These are phyloP conservation scores for Pristionchus pacificus DNA, from an alignment of 1,140 invertebrate genomes.

Conservation along the genomic window DNA sequence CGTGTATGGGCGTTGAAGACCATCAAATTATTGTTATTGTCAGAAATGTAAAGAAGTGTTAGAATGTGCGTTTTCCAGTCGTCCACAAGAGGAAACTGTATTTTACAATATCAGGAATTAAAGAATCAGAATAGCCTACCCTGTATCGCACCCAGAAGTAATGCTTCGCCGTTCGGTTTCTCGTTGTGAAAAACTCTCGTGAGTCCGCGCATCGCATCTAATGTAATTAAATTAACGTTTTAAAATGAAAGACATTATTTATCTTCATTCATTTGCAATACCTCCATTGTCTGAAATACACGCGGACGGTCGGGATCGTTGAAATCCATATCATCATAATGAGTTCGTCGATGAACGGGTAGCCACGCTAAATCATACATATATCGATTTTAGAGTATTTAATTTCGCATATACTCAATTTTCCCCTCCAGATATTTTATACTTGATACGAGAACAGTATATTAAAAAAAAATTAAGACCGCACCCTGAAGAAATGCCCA, in stretches of 20 bases:
- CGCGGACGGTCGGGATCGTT: too few relatives aligned
- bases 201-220: neutral
- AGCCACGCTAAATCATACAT: too few relatives aligned
- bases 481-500: too few relatives aligned
- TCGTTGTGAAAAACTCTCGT: neutral
- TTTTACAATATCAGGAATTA: neutral
- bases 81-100: neutral
- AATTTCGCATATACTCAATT: too few relatives aligned
- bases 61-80: neutral
- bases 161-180: neutral
- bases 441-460: too few relatives aligned
- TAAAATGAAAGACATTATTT: neutral
- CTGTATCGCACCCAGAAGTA: neutral
- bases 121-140: neutral
- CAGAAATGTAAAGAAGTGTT: neutral
- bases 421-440: too few relatives aligned
- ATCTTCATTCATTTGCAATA: neutral
- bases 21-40: too few relatives aligned
- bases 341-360: too few relatives aligned
- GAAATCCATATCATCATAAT: too few relatives aligned
- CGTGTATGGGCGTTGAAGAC: too few relatives aligned
- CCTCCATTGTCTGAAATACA: neutral
- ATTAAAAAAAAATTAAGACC: too few relatives aligned
- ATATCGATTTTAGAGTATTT: too few relatives aligned
- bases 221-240: neutral